Evolutionary conservation across 2,797 vertebrate species (phyloP).

Genomic region (Betta splendens): DNA sequence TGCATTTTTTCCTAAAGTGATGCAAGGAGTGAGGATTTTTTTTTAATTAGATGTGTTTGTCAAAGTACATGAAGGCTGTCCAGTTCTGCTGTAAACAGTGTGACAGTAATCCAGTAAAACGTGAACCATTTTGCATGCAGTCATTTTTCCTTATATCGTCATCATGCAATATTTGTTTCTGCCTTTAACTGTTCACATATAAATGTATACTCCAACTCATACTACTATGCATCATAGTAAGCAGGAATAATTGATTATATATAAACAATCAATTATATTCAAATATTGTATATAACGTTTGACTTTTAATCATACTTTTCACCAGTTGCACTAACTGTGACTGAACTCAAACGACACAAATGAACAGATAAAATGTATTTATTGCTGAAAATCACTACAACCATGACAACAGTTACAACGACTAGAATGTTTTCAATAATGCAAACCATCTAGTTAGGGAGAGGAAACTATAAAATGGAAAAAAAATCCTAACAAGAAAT

Average conservation of each 20-base stretch:
- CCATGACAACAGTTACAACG: constrained; percentile 43
- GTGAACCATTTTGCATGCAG: background rate
- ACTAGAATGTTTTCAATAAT: constrained; percentile 21
- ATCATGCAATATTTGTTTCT: background rate
- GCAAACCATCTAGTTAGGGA: constrained; percentile 15
- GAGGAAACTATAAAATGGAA: constrained; percentile 1
- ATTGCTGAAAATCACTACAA: constrained; percentile 53
- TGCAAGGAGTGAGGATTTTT: background rate
- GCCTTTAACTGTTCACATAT: too few relatives aligned
- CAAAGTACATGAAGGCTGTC: background rate
- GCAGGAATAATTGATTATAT: background rate
- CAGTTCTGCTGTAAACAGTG: background rate
- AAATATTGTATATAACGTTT: too few relatives aligned
- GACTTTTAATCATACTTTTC: too few relatives aligned
- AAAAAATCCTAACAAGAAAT: background rate
- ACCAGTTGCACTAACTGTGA: constrained; percentile 11
- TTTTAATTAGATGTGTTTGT: background rate
- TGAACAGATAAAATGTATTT: constrained; percentile 50
- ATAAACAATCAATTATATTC: too few relatives aligned
- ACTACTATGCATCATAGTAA: background rate
- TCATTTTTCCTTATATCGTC: background rate
- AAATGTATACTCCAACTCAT: too few relatives aligned
- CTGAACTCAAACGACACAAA: constrained; percentile 55
- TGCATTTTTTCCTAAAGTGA: constrained; percentile 25
- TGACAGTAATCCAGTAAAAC: too few relatives aligned